Evolutionary conservation across 2,113 vertebrate genomes (phyloP).

Genomic region (Herpailurus yagouaroundi): DNA sequence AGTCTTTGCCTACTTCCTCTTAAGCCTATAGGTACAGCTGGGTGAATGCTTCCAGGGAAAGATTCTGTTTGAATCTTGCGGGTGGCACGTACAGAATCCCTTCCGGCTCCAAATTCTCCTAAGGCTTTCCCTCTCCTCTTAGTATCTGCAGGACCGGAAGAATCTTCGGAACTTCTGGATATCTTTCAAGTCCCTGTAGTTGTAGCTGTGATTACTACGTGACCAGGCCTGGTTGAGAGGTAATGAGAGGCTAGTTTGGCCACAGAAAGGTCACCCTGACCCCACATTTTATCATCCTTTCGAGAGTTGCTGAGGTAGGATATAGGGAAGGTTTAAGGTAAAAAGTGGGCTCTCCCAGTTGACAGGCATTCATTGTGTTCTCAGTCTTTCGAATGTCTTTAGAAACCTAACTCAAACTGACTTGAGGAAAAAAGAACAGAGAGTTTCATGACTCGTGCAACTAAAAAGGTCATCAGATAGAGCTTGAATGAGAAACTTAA

Average conservation of each 20-base stretch:
- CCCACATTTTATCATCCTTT: background rate
- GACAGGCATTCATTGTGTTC: background rate
- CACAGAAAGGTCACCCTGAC: background rate
- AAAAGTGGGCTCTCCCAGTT: background rate
- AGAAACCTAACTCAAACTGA: background rate
- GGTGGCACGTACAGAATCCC: fast-evolving
- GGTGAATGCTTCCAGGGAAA: background rate
- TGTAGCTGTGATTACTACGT: background rate
- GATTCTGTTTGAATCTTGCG: background rate
- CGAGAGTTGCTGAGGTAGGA: background rate
- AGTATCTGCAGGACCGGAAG: background rate
- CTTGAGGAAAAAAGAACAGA: background rate
- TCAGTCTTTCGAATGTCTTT: background rate
- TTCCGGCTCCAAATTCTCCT: background rate
- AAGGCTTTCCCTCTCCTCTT: background rate
- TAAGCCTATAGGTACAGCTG: background rate
- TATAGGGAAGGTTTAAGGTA: background rate
- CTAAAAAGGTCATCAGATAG: background rate
- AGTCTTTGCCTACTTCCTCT: background rate
- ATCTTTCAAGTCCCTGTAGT: background rate
- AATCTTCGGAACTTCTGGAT: background rate
- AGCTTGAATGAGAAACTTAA: background rate
- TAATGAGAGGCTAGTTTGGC: background rate
- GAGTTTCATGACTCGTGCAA: background rate
- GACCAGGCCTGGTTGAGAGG: background rate